Conservation (phyloP, 1,140 invertebrate species). For the Ephestia elutella region DNA sequence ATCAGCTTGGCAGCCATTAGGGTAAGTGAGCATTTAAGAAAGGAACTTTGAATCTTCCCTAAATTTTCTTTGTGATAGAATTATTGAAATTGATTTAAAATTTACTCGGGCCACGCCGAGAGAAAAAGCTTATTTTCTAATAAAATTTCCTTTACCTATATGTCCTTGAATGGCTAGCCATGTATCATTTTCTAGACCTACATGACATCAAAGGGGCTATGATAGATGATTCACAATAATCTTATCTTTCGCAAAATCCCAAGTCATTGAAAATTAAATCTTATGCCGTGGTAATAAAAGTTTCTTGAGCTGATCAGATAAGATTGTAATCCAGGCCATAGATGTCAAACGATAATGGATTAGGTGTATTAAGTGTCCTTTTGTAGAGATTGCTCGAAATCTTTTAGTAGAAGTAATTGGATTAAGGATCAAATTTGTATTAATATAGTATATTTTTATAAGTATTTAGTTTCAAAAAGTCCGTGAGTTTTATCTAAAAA, state of each 20-base stretch:
- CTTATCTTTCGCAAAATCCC: background rate
- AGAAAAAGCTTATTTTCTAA: background rate
- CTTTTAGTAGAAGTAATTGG: background rate
- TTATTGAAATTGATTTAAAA: too few species aligned
- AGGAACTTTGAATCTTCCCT: too few species aligned
- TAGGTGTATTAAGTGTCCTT: background rate
- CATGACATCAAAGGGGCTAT: background rate
- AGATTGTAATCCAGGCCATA: background rate
- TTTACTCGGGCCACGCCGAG: too few species aligned
- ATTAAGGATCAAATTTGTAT: too few species aligned
- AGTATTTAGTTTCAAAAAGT: background rate
- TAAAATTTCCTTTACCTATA: background rate
- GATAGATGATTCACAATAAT: constrained; percentile 5
- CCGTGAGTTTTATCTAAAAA: too few species aligned
- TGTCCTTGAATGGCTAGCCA: background rate
- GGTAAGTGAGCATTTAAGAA: too few species aligned
- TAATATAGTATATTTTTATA: background rate
- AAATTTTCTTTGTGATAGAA: too few species aligned
- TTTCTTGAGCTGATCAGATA: background rate
- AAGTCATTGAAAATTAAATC: background rate
- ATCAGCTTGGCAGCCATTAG: too few species aligned
- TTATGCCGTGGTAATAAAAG: background rate
- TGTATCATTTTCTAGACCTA: background rate
- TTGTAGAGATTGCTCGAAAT: background rate
- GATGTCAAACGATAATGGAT: background rate